Evolutionary conservation across 1,140 invertebrate species (phyloP), one percentile per base, ranked within the genome.

Genomic region (Ceratoteleas bidentatus): DNA sequence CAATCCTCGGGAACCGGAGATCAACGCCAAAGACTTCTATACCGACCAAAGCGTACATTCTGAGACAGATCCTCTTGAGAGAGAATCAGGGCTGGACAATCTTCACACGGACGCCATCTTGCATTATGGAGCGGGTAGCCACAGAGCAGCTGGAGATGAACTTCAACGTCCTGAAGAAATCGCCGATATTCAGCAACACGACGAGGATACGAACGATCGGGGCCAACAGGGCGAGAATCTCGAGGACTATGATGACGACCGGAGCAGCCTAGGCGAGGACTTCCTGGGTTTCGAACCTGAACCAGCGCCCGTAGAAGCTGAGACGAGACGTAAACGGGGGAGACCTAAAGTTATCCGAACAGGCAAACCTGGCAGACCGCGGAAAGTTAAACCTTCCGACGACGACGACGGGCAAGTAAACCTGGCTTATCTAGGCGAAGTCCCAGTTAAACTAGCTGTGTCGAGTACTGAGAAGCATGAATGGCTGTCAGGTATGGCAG

Each of bases 401-500:
- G 43, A 45, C n/a, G 11, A 6, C 43, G 43, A 45, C 38, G 24
- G 13, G 11, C 13, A 6, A 11, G 38, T 7, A 3, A 24, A 40
- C 13, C 8, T 10, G 33, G 54, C 54, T 14, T 58, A 15, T 15
- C 54, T 58, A 5, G 11, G n/a, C 0, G 54, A 43, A 40, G 15
- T 58, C 3, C 54, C 36, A 11, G 34, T 58, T 8, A 43, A 40
- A 38, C 5, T 40, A 8, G 36, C 36, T 13, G 34, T 40, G 0
- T 24, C 15, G 4, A 15, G 34, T 16, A 2, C 36, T 40, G 13
- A 32, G 0, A n/a, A 7, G 8, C n/a, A 40, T 5, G 16, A 58
- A 13, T 58, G 54, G 54, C 40, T 58, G 54, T 10, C 13, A 10
- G 36, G 33, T 15, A 43, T 43, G 36, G 54, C 36, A 11, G n/a